Base-by-base conservation (phyloP, 1,140 invertebrate genomes). In the Drosophila suzukii region DNA sequence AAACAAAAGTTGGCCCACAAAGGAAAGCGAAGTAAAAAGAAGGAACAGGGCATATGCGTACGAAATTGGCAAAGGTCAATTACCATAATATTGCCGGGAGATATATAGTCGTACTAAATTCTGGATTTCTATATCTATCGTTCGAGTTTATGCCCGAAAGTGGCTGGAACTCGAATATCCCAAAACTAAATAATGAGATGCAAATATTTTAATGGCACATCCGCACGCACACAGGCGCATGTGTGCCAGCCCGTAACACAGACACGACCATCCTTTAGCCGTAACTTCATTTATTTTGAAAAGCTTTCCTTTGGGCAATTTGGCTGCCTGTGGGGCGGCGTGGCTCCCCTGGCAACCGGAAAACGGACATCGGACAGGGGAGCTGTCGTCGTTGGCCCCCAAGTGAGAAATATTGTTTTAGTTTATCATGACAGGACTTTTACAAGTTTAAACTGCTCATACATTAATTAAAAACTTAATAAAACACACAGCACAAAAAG, bases 391-490 rank as follows among this genome's bases (percentile, higher is more conserved):
- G 51, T 56, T 50, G 49, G 58, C 46, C 74, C 83, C 84, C 84
- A 74, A 84, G 80, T 74, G 84, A 89, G 84, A 89, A 89, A 89
- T 89, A 89, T 89, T 89, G 84, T 89, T 89, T 89, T 89, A 89
- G 84, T 89, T 89, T 89, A 89, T 89, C 84, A 89, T 89, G 84
- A 83, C 84, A 89, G 84, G 63, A 89, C 80, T 89, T 84, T 89
- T 89, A 89, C 84, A 89, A 89, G 84, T 89, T 89, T 89, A 84
- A 89, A 89, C 84, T 84, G 84, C 84, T 89, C 84, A 83, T 89
- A 89, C 84, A 89, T 89, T 89, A 89, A 89, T 89, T 89, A 89
- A 89, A 89, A 89, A 89, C 84, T 89, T 89, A 89, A 89, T 88
- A 89, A 88, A 89, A 88, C 70, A 74, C 79, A 80, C 65, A 75